Conservation (phyloP, 92 coral and sea anemone species). For the Porites divaricata region DNA sequence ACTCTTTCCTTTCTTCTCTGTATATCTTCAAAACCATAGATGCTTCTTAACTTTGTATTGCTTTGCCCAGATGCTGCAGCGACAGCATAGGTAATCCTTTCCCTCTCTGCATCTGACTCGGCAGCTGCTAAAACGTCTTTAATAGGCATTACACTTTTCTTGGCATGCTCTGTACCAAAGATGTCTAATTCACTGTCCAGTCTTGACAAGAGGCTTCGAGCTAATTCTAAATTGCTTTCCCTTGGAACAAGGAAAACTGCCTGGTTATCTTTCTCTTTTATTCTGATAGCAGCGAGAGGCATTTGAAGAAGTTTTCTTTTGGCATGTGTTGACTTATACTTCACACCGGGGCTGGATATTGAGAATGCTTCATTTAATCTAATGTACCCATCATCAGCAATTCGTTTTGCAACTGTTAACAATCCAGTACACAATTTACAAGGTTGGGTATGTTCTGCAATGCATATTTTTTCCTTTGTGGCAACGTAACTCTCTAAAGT, state of each 20-base stretch:
- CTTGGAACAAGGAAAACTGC: constrained; percentile 22
- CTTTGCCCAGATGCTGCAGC: constrained; percentile 41
- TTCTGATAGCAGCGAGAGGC: constrained; percentile 56
- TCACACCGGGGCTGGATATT: constrained; percentile 42
- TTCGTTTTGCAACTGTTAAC: constrained; percentile 51
- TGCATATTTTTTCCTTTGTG: constrained; percentile 37
- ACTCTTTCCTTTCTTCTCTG: constrained; percentile 37
- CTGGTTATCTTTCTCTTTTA: constrained; percentile 31
- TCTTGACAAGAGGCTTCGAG: constrained; percentile 18
- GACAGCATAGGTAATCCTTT: constrained; percentile 53
- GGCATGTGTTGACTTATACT: constrained; percentile 44
- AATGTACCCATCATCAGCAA: constrained; percentile 51
- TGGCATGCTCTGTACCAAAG: background rate
- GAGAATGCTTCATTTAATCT: constrained; percentile 44
- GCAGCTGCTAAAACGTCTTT: constrained; percentile 49
- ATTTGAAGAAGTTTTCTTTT: constrained; percentile 57
- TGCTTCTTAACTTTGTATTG: constrained; percentile 44
- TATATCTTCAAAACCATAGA: constrained; percentile 35
- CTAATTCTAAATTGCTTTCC: constrained; percentile 13
- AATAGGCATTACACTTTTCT: background rate
- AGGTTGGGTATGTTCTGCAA: constrained; percentile 48
- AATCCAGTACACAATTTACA: constrained; percentile 39
- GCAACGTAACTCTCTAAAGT: constrained; percentile 28
- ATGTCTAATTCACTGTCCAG: constrained; percentile 2
- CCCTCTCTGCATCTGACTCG: constrained; percentile 60